Conservation (phyloP, 2,113 vertebrate genomes). For the Ibidorhyncha struthersii region DNA sequence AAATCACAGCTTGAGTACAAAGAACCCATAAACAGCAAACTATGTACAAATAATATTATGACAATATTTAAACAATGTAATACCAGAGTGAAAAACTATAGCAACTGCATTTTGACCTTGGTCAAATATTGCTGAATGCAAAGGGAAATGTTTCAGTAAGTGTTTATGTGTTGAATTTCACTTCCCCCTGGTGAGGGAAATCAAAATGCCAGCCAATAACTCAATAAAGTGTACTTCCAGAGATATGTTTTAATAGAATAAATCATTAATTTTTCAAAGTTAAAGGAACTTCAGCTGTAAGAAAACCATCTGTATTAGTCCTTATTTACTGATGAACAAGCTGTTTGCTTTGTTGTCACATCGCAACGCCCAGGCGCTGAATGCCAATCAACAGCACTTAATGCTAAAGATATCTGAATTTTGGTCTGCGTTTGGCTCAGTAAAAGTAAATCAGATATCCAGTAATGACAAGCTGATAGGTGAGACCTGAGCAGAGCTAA, state of each 20-base stretch:
- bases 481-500: not conserved
- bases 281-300: not conserved
- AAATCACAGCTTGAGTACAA: not conserved
- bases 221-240: not conserved
- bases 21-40: not conserved
- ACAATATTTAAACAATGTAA: not conserved
- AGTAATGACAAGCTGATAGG: not conserved
- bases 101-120: not conserved
- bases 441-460: not conserved
- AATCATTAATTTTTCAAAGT: not conserved
- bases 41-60: not conserved
- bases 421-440: not conserved
- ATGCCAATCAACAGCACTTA: not conserved
- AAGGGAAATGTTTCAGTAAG: not conserved
- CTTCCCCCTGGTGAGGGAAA: not conserved
- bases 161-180: not conserved
- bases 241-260: not conserved
- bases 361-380: not conserved
- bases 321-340: not conserved
- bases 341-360: not conserved
- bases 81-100: not conserved
- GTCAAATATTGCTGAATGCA: not conserved
- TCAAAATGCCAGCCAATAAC: not conserved
- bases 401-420: not conserved
- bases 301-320: not conserved